Base-by-base conservation (phyloP, 2,888 invertebrate genomes). In the Craniophora ligustri region DNA sequence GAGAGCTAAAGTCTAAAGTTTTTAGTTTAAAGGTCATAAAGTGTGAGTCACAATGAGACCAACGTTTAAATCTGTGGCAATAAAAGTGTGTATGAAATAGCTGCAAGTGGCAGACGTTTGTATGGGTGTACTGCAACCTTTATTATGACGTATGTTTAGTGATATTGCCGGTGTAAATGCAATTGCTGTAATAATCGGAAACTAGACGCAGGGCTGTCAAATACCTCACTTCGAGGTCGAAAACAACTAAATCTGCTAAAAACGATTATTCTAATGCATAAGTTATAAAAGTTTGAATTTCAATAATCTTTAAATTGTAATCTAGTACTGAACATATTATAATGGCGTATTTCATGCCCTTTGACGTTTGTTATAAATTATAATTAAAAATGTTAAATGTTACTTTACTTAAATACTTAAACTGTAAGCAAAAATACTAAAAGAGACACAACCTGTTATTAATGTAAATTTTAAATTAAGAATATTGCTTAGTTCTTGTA, bases 121-220 rank as follows among this genome's bases (percentile, higher is more conserved):
- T 19, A 32, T 26, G 35, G 42, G 41, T 31, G 14, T 48, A 53
- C 16, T 51, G 69, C 66, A 66, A 71, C 74, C 62, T 73, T 69
- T 61, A 57, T 48, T 64, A 58, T 53, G 44, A 53, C 60, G 61
- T 51, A 59, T 60, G 64, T 57, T 55, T 39, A 55, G n/a, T 40
- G 36, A 56, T 57, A 36, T 61, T 74, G 79, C 54, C 61, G 72
- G 65, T 63, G 50, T 49, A 71, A 78, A 76, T 74, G 78, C 75
- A 75, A 67, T 58, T 72, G 69, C 64, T 66, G 61, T 64, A 62
- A 74, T 61, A 64, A 55, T 54, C 44, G 64, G 47, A 58, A 61
- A 26, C 53, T 55, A 19, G 42, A 6, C 11, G 2, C 13, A 65
- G 66, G 67, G 71, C 19, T 67, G 67, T 2, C 48, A 0, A 5